A percentile compares a stretch with the other conserved stretches of the same genome.
Evolutionary conservation across 2,797 vertebrate species (phyloP).

Genomic region (Setipinna tenuifilis): DNA sequence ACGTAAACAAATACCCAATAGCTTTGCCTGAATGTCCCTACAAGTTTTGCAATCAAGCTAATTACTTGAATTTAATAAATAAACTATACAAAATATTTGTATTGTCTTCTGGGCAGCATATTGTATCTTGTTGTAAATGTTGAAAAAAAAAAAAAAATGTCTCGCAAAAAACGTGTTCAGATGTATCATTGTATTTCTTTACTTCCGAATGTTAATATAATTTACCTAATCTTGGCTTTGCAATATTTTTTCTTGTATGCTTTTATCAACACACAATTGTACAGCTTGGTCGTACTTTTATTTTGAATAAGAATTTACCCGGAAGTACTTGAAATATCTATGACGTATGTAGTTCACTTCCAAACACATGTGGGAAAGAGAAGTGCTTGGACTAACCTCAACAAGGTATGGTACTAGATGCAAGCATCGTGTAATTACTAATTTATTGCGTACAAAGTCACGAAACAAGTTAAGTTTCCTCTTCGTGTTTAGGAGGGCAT

Average conservation of each 20-base stretch:
- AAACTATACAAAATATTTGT: too few relatives aligned
- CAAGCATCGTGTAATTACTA: background rate
- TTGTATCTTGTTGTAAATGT: too few relatives aligned
- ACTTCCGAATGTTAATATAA: background rate
- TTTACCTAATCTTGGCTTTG: background rate
- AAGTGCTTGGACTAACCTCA: background rate
- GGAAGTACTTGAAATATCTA: background rate
- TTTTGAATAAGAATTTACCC: conserved; percentile 21
- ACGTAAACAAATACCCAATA: too few relatives aligned
- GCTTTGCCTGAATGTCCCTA: too few relatives aligned
- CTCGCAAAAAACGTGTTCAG: too few relatives aligned
- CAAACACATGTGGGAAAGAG: conserved; percentile 16
- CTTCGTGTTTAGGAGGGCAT: background rate
- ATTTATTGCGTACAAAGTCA: background rate
- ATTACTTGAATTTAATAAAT: too few relatives aligned
- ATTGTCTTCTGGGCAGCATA: too few relatives aligned
- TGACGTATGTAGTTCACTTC: background rate
- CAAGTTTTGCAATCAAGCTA: too few relatives aligned
- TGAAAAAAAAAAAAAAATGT: too few relatives aligned
- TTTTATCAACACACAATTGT: background rate
- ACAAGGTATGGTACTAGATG: background rate
- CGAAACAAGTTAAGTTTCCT: background rate
- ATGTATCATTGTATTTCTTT: background rate
- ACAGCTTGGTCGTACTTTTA: conserved; percentile 35
- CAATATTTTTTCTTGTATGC: background rate